Base-by-base conservation (phyloP, 2,113 vertebrate species). In the Podarcis cretensis region DNA sequence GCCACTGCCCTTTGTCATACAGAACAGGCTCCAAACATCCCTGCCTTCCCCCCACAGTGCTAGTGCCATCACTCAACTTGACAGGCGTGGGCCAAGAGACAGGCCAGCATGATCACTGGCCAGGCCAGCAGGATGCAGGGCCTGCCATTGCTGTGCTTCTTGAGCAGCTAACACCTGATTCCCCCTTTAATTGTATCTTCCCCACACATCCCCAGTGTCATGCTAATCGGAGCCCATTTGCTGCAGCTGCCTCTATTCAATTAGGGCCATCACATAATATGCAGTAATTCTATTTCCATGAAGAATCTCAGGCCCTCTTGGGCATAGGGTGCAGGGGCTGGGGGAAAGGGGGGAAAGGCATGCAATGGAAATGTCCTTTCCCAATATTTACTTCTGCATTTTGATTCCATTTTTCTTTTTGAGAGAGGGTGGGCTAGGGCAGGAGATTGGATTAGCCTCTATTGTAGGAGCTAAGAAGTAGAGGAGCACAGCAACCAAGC, bases 211-310 rank as follows among this genome's bases (percentile, higher is more conserved):
- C 74, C 81, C 75, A 89, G 40, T 89, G 73, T 89, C 87, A 89
- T 84, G 81, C 75, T 84, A 89, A 89, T 89, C 48, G 81, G 81
- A 69, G 63, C 87, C 81, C 87, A 89, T 83, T 84, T 78, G 87
- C 73, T 1, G 63, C 87, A 89, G 87, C 87, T 89, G 87, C 81
- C 40, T 54, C 18, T 73, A 89, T 89, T 83, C 87, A 89, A 89
- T 89, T 89, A 89, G 87, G 69, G 77, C 32, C 40, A n/a, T 83
- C 75, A 83, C 87, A 88, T 88, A 83, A 88, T 83, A 66, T 16
- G 14, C 37, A 57, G 69, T 88, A 88, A 88, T 88, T 88, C 73
- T 83, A 88, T 88, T 88, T 88, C 87, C 81, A 88, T 20, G n/a
- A 71, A n/a, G 37, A 25, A 37, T 83, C 87, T 88, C 87, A 74